These are phyloP conservation scores for Machimus atricapillus DNA, from an alignment of 2,888 invertebrate genomes.

Conservation along the genomic window DNA sequence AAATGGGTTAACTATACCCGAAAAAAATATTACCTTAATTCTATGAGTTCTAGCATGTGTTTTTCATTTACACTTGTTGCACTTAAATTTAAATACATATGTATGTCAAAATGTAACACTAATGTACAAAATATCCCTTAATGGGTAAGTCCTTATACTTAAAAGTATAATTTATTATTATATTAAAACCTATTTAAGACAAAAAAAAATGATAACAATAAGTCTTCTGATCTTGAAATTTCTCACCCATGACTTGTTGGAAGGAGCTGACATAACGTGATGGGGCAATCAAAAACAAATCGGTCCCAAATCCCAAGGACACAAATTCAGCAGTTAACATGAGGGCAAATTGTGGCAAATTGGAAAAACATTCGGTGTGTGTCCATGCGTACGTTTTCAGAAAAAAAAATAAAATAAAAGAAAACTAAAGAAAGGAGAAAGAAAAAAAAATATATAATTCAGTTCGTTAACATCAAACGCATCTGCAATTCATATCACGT, in stretches of 20 bases:
- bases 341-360: background rate
- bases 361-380: background rate
- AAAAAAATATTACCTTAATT: no score
- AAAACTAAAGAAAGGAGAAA: background rate
- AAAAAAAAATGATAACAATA: background rate
- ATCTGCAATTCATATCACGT: background rate
- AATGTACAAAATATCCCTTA: no score
- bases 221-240: background rate
- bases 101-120: no score
- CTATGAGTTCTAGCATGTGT: no score
- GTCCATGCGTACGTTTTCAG: background rate
- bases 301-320: background rate
- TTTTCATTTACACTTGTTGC: no score
- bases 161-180: no score
- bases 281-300: background rate
- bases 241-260: background rate
- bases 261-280: background rate
- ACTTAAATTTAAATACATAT: no score
- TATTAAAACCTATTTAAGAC: no score
- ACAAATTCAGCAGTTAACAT: background rate
- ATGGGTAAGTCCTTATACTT: background rate
- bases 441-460: background rate
- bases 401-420: no score
- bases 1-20: no score
- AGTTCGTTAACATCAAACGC: background rate